A percentile compares a stretch with the other conserved stretches of the same genome.
Evolutionary conservation across 2,888 invertebrate species (phyloP).

Genomic region (Ditula angustiorana): DNA sequence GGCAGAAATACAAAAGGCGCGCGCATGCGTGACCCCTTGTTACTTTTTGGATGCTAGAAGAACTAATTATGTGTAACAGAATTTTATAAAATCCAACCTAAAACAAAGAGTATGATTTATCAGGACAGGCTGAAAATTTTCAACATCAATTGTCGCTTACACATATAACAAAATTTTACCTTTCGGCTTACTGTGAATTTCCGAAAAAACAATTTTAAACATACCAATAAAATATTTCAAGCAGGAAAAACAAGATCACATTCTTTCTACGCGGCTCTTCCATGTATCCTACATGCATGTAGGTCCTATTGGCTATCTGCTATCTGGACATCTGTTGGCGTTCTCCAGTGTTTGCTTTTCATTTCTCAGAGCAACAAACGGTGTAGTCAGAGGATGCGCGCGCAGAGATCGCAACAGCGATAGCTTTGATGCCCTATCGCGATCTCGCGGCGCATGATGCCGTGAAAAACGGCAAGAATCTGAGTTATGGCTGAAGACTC

Average conservation of each 20-base stretch:
- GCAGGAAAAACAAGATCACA: background rate
- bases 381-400: slow-evolving; percentile 66
- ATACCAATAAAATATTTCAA: too few relatives aligned
- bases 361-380: slow-evolving; percentile 81
- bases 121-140: too few relatives aligned
- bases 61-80: too few relatives aligned
- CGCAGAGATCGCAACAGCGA: slow-evolving; percentile 76
- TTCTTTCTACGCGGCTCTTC: slow-evolving; percentile 6
- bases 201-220: too few relatives aligned
- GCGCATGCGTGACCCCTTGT: too few relatives aligned
- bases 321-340: slow-evolving; percentile 83
- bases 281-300: slow-evolving; percentile 51
- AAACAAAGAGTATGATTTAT: too few relatives aligned
- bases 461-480: slow-evolving; percentile 52
- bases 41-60: too few relatives aligned
- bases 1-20: too few relatives aligned
- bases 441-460: slow-evolving; percentile 61
- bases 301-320: slow-evolving; percentile 81
- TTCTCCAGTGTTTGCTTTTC: slow-evolving; percentile 81
- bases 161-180: too few relatives aligned
- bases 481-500: slow-evolving; percentile 54
- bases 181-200: too few relatives aligned
- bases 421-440: slow-evolving; percentile 79
- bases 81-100: too few relatives aligned
- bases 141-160: too few relatives aligned